A percentile compares a stretch with the other conserved stretches of the same genome.
Conservation (phyloP, 2,888 invertebrate genomes). For the Andrena marginata region DNA sequence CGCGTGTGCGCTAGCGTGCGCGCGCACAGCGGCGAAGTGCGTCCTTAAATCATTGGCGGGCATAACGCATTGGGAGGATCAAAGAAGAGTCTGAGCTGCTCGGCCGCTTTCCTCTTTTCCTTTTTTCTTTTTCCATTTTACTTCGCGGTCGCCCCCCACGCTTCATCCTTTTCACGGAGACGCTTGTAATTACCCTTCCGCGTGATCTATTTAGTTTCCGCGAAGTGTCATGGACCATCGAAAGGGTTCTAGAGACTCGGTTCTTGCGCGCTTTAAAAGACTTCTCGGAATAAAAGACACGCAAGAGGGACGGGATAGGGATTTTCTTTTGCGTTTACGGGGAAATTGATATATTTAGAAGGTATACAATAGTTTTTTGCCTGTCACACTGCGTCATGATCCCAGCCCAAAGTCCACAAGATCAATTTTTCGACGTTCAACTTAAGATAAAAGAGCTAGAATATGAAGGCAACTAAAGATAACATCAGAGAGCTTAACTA, state of each 20-base stretch:
- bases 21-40: constrained; percentile 66
- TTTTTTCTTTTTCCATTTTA: constrained; percentile 25
- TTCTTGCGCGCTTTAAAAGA: constrained; percentile 62
- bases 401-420: too few relatives aligned
- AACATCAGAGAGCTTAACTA: too few relatives aligned
- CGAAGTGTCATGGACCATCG: constrained; percentile 79
- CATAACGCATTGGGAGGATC: constrained; percentile 82
- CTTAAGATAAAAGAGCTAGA: too few relatives aligned
- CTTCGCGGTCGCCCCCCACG: constrained; percentile 24
- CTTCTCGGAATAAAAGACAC: constrained; percentile 71
- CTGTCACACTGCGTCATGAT: not conserved
- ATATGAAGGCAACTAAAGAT: too few relatives aligned
- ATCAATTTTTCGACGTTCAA: too few relatives aligned
- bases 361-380: not conserved
- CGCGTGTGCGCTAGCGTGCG: constrained; percentile 49
- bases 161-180: constrained; percentile 67
- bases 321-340: constrained; percentile 23
- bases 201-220: constrained; percentile 80
- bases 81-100: constrained; percentile 76
- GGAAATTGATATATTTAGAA: constrained; percentile 7
- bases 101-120: constrained; percentile 57
- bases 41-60: constrained; percentile 81
- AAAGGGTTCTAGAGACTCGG: constrained; percentile 72
- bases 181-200: constrained; percentile 81
- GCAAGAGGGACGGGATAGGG: constrained; percentile 21